Base-by-base conservation (phyloP, 2,888 invertebrate species). In the Malacosoma neustria region DNA sequence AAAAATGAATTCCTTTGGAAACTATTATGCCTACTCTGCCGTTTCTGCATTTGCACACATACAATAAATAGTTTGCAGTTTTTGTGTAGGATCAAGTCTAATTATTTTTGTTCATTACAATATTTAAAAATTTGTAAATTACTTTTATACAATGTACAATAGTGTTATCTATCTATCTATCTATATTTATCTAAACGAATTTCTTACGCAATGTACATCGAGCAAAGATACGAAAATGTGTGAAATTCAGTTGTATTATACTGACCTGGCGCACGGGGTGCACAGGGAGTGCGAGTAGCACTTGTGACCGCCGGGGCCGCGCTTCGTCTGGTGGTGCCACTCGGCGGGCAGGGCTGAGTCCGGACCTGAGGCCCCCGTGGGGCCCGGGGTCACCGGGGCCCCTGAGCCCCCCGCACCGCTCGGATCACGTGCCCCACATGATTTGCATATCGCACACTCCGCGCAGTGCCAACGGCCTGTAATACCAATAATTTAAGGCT, bases 401-500 rank as follows among this genome's bases (percentile, higher is more conserved):
- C 40, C 35, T 34, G 35, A 35, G 35, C 47, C 48, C 37, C 6
- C 36, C 40, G 39, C 54, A 46, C 36, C 88, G 47, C 75, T 67
- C 1, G 89, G 85, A 30, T 77, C 73, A 1, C 87, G 88, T 38
- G 89, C 77, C 36, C 89, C 89, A 63, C 90, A 89, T 39, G 89
- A 88, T 62, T 88, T 87, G 59, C 90, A 94, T 37, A 92, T 77
- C 5, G 92, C 90, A 65, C 95, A 95, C 51, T 91, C 90, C 40
- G 89, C 89, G 72, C 97, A 97, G 65, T 95, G 94, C 97, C 97
- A 97, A 34, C 94, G 91, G 29, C 89, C 89, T 89, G 57, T 0
- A 54, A 45, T n/a, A 11, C 14, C 7, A n/a, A 13, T 11, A 32
- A 7, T 12, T 12, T 29, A 34, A 15, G 5, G 12, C 14, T 29